These are phyloP conservation scores for Pelusios castaneus DNA, from an alignment of 2,113 vertebrate species.

Conservation along the genomic window DNA sequence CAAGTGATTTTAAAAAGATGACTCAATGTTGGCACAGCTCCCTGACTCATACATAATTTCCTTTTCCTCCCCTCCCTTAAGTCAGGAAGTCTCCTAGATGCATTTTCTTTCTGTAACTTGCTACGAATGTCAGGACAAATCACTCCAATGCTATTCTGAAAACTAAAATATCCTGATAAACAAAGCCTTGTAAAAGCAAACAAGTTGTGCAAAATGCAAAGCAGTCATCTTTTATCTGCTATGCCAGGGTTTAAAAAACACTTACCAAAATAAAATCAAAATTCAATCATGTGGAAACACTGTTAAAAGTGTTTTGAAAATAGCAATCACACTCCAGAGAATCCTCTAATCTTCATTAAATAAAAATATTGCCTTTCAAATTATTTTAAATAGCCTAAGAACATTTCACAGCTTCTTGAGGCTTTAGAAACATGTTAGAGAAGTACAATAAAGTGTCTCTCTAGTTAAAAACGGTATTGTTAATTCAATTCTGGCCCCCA, in stretches of 20 bases:
- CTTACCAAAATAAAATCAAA: not conserved
- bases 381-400: not conserved
- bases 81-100: slow-evolving; percentile 76
- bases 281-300: not conserved
- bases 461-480: not conserved
- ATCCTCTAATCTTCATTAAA: not conserved
- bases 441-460: not conserved
- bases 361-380: not conserved
- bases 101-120: slow-evolving; percentile 67
- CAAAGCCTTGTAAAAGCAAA: not conserved
- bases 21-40: slow-evolving; percentile 75
- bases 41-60: slow-evolving; percentile 77
- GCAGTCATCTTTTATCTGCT: not conserved
- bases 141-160: slow-evolving; percentile 36
- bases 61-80: slow-evolving; percentile 80
- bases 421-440: not conserved
- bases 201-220: not conserved
- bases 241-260: not conserved
- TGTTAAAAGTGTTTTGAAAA: not conserved
- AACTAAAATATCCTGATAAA: not conserved
- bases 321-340: not conserved
- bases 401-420: not conserved
- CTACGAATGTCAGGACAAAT: slow-evolving; percentile 48
- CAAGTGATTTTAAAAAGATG: slow-evolving; percentile 77
- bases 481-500: not conserved